These are phyloP conservation scores for Synanthedon tipuliformis DNA, from an alignment of 2,888 invertebrate species.

Conservation along the genomic window DNA sequence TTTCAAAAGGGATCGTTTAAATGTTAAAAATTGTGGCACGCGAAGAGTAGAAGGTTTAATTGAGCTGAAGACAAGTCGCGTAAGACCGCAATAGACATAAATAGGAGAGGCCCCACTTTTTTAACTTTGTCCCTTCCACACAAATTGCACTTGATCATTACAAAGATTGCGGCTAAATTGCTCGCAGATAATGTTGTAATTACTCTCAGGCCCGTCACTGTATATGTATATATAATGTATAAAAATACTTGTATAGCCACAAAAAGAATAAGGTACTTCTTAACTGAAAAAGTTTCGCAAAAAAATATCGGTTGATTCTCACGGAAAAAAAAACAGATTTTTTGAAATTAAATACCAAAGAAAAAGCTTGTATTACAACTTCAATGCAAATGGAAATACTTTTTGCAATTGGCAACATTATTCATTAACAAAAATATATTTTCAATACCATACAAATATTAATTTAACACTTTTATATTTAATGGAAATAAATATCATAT, in stretches of 20 bases:
- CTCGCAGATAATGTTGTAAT: conserved; percentile 4
- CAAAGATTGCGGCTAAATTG: conserved; percentile 11
- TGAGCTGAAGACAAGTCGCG: conserved; percentile 40
- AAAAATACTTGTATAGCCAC: not conserved
- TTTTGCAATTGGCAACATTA: no score
- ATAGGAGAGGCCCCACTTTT: conserved; percentile 16
- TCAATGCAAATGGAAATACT: no score
- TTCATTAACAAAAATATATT: no score
- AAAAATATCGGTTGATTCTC: no score
- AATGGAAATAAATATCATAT: no score
- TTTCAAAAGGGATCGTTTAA: not conserved
- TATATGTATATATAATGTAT: not conserved
- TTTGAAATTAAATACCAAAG: no score
- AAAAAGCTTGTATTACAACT: no score
- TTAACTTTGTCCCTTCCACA: conserved; percentile 18
- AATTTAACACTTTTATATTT: no score
- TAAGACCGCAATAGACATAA: conserved; percentile 36
- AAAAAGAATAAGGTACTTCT: no score
- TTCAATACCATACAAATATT: no score
- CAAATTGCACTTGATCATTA: conserved; percentile 4
- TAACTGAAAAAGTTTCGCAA: no score
- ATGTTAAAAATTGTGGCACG: conserved; percentile 8
- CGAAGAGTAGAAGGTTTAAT: conserved; percentile 27
- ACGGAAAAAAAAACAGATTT: no score
- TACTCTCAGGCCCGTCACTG: not conserved